These are phyloP conservation scores for Arrhamphus sclerolepis DNA, from an alignment of 2,797 vertebrate genomes.

Conservation along the genomic window DNA sequence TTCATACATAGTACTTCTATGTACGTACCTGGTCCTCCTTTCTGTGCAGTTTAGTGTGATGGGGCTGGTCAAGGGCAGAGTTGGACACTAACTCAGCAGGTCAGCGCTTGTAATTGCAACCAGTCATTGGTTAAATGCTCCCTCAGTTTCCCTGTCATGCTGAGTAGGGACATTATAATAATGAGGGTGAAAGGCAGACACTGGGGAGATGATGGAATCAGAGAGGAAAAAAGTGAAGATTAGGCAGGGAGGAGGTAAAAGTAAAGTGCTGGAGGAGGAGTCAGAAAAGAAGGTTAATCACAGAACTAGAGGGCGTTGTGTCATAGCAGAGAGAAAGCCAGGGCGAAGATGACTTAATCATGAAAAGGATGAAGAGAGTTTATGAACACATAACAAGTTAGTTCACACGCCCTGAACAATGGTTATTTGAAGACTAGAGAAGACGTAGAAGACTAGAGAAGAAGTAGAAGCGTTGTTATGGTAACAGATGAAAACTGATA, in stretches of 20 bases:
- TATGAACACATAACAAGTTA: not conserved
- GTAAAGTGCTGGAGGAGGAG: not conserved
- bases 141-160: slow-evolving; percentile 42
- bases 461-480: slow-evolving; percentile 18
- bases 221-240: slow-evolving; percentile 7
- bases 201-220: slow-evolving; percentile 1
- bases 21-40: slow-evolving; percentile 12
- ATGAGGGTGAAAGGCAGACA: slow-evolving; percentile 42
- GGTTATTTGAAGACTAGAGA: too few relatives aligned
- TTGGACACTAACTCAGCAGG: slow-evolving; percentile 62
- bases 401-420: slow-evolving; percentile 4
- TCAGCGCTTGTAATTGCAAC: slow-evolving; percentile 61
- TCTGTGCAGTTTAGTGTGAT: slow-evolving; percentile 31
- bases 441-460: too few relatives aligned
- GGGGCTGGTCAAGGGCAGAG: slow-evolving; percentile 60
- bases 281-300: slow-evolving; percentile 26
- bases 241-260: slow-evolving; percentile 35
- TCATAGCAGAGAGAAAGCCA: slow-evolving; percentile 6
- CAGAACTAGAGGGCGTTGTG: not conserved
- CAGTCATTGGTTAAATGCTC: slow-evolving; percentile 62
- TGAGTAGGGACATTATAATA: slow-evolving; percentile 60
- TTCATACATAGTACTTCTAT: slow-evolving; percentile 11
- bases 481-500: slow-evolving; percentile 25
- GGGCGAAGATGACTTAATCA: slow-evolving; percentile 5
- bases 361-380: slow-evolving; percentile 2